Conservation (phyloP, 2,113 vertebrate species). For the Falco punctatus region DNA sequence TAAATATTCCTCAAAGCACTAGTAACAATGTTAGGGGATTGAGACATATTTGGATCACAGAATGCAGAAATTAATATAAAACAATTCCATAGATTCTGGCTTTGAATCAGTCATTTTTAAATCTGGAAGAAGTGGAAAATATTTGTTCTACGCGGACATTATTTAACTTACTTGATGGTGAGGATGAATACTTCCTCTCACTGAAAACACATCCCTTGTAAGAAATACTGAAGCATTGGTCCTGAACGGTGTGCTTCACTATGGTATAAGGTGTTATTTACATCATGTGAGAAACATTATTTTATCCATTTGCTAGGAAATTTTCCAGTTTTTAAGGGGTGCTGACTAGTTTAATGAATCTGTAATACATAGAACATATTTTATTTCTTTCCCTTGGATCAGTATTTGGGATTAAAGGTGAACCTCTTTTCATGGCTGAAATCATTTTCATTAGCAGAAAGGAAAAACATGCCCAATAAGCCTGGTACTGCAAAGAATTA, state of each 20-base stretch:
- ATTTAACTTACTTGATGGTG: background rate
- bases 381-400: background rate
- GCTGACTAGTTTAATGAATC: background rate
- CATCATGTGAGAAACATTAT: background rate
- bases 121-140: background rate
- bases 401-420: slow-evolving; percentile 37
- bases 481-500: background rate
- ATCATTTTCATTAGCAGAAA: slow-evolving; percentile 47
- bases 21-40: background rate
- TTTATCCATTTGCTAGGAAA: background rate
- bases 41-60: background rate
- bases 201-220: background rate
- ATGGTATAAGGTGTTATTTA: background rate
- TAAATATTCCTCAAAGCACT: background rate
- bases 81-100: background rate
- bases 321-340: background rate
- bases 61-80: background rate
- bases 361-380: background rate
- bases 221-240: background rate
- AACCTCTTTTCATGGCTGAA: slow-evolving; percentile 58
- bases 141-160: background rate
- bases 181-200: background rate
- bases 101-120: background rate
- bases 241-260: background rate
- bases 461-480: slow-evolving; percentile 37